Evolutionary conservation across 2,113 vertebrate genomes (phyloP).

Genomic region (Lathamus discolor): DNA sequence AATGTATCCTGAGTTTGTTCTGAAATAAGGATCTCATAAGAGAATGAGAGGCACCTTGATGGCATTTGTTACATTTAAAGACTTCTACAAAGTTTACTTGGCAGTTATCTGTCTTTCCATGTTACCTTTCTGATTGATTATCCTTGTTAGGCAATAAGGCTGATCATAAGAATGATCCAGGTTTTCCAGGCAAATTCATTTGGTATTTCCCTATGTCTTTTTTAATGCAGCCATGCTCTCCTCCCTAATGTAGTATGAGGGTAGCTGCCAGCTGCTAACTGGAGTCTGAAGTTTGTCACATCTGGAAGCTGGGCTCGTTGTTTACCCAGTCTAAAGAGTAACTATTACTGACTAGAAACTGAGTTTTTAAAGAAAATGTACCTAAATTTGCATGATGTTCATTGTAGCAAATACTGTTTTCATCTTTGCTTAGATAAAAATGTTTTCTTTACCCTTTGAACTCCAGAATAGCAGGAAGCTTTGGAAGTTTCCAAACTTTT

Average conservation of each 20-base stretch:
- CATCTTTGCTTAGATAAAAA: not conserved
- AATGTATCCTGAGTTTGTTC: not conserved
- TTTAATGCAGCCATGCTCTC: constrained; percentile 1
- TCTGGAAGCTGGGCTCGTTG: not conserved
- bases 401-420: not conserved
- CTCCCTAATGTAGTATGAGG: not conserved
- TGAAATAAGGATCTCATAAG: not conserved
- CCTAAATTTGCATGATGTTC: not conserved
- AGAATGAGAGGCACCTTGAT: not conserved
- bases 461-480: not conserved
- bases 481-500: not conserved
- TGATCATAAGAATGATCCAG: not conserved
- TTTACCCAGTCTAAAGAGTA: constrained; percentile 23
- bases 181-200: not conserved
- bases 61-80: not conserved
- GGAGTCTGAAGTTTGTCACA: not conserved
- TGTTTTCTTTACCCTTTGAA: not conserved
- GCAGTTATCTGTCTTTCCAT: not conserved
- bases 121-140: not conserved
- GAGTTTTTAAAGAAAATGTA: not conserved
- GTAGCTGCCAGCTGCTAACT: not conserved
- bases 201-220: not conserved
- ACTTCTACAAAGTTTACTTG: not conserved
- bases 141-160: not conserved
- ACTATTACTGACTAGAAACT: not conserved